Conservation (phyloP, 2,888 invertebrate genomes). For the Opisthograptis luteolata region DNA sequence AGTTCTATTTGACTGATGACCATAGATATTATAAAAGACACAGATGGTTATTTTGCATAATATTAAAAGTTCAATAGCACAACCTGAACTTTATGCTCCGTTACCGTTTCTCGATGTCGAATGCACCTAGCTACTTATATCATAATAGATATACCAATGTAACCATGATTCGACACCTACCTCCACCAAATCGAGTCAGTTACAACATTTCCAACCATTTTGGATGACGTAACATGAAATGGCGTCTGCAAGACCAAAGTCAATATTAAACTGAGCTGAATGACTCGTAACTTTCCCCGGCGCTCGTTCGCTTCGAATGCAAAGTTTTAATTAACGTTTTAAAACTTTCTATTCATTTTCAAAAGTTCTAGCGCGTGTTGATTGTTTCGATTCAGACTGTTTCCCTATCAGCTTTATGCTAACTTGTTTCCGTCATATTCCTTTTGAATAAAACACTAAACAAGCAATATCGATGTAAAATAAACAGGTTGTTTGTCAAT, state of each 20-base stretch:
- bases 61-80: slow-evolving; percentile 31
- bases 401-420: background rate
- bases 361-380: slow-evolving; percentile 53
- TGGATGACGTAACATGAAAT: slow-evolving; percentile 50
- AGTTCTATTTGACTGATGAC: slow-evolving; percentile 15
- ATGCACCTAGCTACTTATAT: no score
- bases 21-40: slow-evolving; percentile 24
- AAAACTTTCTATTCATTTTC: slow-evolving; percentile 67
- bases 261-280: slow-evolving; percentile 54
- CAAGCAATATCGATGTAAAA: slow-evolving; percentile 34
- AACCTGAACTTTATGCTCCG: slow-evolving; percentile 20
- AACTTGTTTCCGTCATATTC: background rate
- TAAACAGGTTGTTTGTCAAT: slow-evolving; percentile 71
- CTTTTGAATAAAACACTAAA: background rate
- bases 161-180: slow-evolving; percentile 30
- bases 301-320: slow-evolving; percentile 55
- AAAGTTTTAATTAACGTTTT: slow-evolving; percentile 72
- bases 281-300: slow-evolving; percentile 53
- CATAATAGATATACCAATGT: slow-evolving; percentile 28
- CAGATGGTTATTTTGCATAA: slow-evolving; percentile 23
- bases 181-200: slow-evolving; percentile 29
- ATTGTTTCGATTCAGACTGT: slow-evolving; percentile 48
- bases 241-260: slow-evolving; percentile 44
- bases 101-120: slow-evolving; percentile 22
- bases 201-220: slow-evolving; percentile 38